Base-by-base conservation (phyloP, 2,113 vertebrate species). In the Thalassoma bifasciatum region DNA sequence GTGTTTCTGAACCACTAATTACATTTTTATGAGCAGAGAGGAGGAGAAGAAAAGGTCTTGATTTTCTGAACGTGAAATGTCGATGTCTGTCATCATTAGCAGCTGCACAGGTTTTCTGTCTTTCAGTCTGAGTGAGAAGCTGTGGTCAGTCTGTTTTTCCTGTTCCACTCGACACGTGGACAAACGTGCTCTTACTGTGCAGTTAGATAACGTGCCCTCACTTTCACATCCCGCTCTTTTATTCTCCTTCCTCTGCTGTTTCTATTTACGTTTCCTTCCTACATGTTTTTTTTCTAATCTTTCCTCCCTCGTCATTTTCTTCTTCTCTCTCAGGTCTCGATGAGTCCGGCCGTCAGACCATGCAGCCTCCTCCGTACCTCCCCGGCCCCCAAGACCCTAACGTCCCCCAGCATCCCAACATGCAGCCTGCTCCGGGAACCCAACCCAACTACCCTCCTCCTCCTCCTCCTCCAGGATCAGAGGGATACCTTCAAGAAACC, bases 281-380 rank as follows among this genome's bases (percentile, higher is more conserved):
- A 57, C 73, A 71, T 68, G 22, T 36, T 73, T 40, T 66, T 37
- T 40, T 37, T 40, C 62, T 62, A 4, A 24, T 64, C 34, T 13
- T 36, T 58, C 66, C 23, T 70, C 19, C 42, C 36, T 66, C 57
- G 49, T 36, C 24, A 7, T 44, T 26, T 59, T 10, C 34, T 69
- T 38, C 44, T 17, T 13, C 17, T 46, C 19, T 49, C 47, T 52
- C 88, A 96, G 96, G 95, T 80, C 91, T 96, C 21, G 92, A 95
- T 22, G 95, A 96, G 75, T 89, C 94, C 0, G 92, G 92, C 24
- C 94, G 95, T 63, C 96, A 95, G 84, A 60, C 88, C 70, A 95
- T 94, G 92, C 91, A 93, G 84, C 96, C 96, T 10, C 96, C 96
- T 13, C 96, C 96, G 0, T 96, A 97, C 87, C 94, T 95, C 81